Evolutionary conservation across 2,113 vertebrate species (phyloP).

Genomic region (Rhegmatorhina hoffmannsi): DNA sequence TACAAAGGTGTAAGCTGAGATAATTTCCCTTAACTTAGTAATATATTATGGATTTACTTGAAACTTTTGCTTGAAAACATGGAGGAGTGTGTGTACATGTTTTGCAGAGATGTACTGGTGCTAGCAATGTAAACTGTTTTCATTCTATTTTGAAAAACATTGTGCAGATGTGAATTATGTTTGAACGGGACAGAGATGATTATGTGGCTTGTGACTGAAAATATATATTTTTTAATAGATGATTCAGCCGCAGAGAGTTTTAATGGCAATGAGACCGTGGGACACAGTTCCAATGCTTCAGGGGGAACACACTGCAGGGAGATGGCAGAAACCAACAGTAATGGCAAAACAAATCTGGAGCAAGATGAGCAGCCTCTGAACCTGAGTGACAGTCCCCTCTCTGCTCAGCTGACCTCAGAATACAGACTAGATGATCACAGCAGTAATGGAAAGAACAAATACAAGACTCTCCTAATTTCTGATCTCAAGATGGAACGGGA

Average conservation of each 20-base stretch:
- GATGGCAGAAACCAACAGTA: slow-evolving; percentile 78
- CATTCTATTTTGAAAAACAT: slow-evolving; percentile 23
- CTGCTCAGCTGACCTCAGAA: slow-evolving; percentile 80
- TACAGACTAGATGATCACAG: slow-evolving; percentile 81
- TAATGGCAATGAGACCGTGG: slow-evolving; percentile 84
- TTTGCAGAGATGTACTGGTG: slow-evolving; percentile 3
- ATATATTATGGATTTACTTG: background rate
- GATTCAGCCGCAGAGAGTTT: slow-evolving; percentile 85
- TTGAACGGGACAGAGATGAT: slow-evolving; percentile 57
- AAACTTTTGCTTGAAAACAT: background rate
- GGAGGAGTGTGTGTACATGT: background rate
- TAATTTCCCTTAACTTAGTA: background rate
- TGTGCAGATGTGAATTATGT: slow-evolving; percentile 35
- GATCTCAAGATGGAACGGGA: slow-evolving; percentile 85
- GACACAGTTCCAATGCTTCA: slow-evolving; percentile 77
- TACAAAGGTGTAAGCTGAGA: background rate
- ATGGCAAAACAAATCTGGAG: slow-evolving; percentile 79
- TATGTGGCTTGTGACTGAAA: slow-evolving; percentile 56
- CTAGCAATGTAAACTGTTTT: background rate
- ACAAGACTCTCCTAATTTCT: slow-evolving; percentile 81
- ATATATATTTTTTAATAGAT: slow-evolving; percentile 78
- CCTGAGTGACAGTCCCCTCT: slow-evolving; percentile 84
- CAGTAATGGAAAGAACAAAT: slow-evolving; percentile 83
- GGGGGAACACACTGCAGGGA: slow-evolving; percentile 81
- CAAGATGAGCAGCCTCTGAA: slow-evolving; percentile 85